phyloP scores from a whole-genome alignment of 2,113 vertebrate species.

The Picathartes gymnocephalus region DNA sequence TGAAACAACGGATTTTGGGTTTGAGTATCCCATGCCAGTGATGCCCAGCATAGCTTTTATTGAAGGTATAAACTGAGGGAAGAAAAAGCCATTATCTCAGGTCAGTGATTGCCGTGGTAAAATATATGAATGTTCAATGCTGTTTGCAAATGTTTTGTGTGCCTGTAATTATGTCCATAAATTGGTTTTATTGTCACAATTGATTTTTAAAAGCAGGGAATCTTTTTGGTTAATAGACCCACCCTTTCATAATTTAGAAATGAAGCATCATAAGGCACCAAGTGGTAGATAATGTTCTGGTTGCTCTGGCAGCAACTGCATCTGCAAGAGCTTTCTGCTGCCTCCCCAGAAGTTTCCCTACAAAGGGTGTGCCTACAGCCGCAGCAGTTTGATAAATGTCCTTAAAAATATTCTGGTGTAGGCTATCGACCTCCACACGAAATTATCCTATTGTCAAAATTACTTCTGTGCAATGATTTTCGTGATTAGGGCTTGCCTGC shows the following conservation, averaged over 20 bases:
- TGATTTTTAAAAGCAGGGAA: not conserved
- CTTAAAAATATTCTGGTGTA: not conserved
- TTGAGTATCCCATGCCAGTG: conserved; percentile 76
- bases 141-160: not conserved
- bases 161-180: not conserved
- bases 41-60: conserved; percentile 76
- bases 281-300: not conserved
- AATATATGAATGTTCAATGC: not conserved
- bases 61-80: conserved; percentile 68
- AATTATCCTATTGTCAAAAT: not conserved
- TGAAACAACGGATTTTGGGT: conserved; percentile 75
- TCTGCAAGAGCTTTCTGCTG: not conserved
- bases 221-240: not conserved
- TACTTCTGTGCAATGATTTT: not conserved
- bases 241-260: not conserved
- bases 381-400: not conserved
- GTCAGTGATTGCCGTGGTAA: conserved; percentile 58
- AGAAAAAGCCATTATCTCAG: conserved; percentile 6
- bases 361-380: not conserved
- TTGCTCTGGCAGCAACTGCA: not conserved
- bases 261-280: not conserved
- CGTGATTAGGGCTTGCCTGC: not conserved
- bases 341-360: not conserved
- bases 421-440: not conserved
- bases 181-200: not conserved